Evolutionary conservation across 2,888 invertebrate species (phyloP).

Genomic region (Macrophya annulata): DNA sequence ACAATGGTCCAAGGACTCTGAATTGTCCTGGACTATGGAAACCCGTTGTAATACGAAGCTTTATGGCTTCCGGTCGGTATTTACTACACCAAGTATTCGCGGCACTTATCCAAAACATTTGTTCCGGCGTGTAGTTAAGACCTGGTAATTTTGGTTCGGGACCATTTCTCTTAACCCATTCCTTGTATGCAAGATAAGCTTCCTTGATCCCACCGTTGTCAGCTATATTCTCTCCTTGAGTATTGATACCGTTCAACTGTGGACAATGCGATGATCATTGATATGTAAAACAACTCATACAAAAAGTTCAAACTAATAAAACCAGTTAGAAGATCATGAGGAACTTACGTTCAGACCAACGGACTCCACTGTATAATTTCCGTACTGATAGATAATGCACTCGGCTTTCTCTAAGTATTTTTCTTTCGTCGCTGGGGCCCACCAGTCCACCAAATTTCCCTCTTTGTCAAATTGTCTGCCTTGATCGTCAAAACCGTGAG

Average conservation of each 20-base stretch:
- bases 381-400: constrained; percentile 97
- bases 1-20: constrained; percentile 84
- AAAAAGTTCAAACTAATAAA: constrained; percentile 66
- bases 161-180: constrained; percentile 87
- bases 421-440: constrained; percentile 91
- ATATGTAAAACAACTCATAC: constrained; percentile 82
- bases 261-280: constrained; percentile 58
- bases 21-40: constrained; percentile 87
- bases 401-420: constrained; percentile 92
- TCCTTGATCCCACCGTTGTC: constrained; percentile 97
- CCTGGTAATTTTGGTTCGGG: constrained; percentile 87
- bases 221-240: constrained; percentile 97
- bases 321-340: neutral
- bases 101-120: constrained; percentile 85
- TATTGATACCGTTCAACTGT: constrained; percentile 94
- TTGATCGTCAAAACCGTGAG: constrained; percentile 93
- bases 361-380: constrained; percentile 92
- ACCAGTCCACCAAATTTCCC: constrained; percentile 97
- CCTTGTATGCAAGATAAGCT: constrained; percentile 91
- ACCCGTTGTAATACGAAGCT: constrained; percentile 91
- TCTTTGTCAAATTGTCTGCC: constrained; percentile 96
- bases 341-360: constrained; percentile 87
- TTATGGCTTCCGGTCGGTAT: constrained; percentile 85
- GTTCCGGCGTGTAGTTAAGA: constrained; percentile 85
- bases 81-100: constrained; percentile 84